Conservation (phyloP, 2,888 invertebrate genomes). For the Scaeva pyrastri region DNA sequence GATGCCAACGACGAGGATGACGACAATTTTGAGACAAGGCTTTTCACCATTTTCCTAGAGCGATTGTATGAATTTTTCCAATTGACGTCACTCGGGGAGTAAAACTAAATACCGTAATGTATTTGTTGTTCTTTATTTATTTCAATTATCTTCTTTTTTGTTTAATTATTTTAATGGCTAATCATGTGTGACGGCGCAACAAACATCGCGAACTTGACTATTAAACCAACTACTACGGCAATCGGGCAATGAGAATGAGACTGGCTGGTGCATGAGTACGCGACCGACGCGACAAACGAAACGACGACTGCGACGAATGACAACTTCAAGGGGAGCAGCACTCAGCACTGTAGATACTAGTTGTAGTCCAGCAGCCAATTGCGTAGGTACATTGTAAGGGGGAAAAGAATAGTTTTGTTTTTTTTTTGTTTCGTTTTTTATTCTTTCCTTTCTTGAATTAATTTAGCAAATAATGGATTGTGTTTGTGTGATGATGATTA, state of each 20-base stretch:
- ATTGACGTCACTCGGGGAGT: constrained; percentile 67
- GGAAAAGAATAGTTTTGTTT: constrained; percentile 26
- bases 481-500: constrained; percentile 33
- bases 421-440: constrained; percentile 17
- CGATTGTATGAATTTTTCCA: constrained; percentile 36
- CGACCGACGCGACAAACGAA: constrained; percentile 15
- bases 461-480: constrained; percentile 66
- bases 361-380: constrained; percentile 63
- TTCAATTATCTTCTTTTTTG: constrained; percentile 16
- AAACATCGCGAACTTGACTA: constrained; percentile 61
- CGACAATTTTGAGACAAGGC: constrained; percentile 82
- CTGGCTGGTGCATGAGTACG: constrained; percentile 77
- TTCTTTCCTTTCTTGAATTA: constrained; percentile 55
- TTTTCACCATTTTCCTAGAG: constrained; percentile 80
- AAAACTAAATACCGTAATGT: neutral
- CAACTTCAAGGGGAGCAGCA: constrained; percentile 71
- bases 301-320: constrained; percentile 1
- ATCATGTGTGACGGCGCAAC: constrained; percentile 65
- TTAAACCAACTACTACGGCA: constrained; percentile 10
- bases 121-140: constrained; percentile 17
- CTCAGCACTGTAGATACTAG: constrained; percentile 29
- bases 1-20: constrained; percentile 81
- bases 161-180: constrained; percentile 67
- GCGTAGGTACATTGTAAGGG: constrained; percentile 57
- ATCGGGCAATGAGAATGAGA: neutral